Evolutionary conservation across 2,113 vertebrate genomes (phyloP).

Genomic region (Eulemur rufifrons): DNA sequence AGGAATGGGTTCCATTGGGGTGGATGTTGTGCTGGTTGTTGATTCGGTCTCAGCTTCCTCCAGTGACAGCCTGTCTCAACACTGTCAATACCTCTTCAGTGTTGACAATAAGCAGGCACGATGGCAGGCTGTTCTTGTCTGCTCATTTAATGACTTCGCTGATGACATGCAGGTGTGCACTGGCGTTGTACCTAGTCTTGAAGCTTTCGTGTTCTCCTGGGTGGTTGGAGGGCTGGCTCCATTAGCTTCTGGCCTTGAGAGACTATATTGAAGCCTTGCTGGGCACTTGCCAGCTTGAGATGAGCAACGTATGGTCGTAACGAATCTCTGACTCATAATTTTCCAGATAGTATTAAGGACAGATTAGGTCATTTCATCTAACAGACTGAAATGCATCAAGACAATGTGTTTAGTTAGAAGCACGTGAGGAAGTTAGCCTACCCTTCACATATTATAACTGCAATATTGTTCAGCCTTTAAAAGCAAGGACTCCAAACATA

Average conservation of each 20-base stretch:
- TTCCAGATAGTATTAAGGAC: slow-evolving; percentile 58
- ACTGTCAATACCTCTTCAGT: slow-evolving; percentile 68
- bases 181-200: slow-evolving; percentile 41
- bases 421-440: background rate
- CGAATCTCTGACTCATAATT: slow-evolving; percentile 60
- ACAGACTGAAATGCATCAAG: slow-evolving; percentile 33
- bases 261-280: slow-evolving; percentile 51
- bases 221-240: slow-evolving; percentile 60
- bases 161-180: slow-evolving; percentile 78
- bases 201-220: slow-evolving; percentile 60
- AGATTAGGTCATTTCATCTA: slow-evolving; percentile 58
- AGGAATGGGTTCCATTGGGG: background rate
- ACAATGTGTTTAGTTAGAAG: background rate
- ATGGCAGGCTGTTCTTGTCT: slow-evolving; percentile 71
- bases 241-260: slow-evolving; percentile 61
- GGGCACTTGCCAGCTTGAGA: slow-evolving; percentile 51
- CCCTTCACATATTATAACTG: background rate
- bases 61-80: slow-evolving; percentile 76
- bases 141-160: slow-evolving; percentile 73
- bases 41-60: slow-evolving; percentile 42
- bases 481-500: background rate
- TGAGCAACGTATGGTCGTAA: slow-evolving; percentile 47
- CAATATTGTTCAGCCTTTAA: background rate
- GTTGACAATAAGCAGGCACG: slow-evolving; percentile 71
- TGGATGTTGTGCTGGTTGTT: slow-evolving; percentile 45